Conservation (phyloP, 2,888 invertebrate species). For the Phaonia tiefii region DNA sequence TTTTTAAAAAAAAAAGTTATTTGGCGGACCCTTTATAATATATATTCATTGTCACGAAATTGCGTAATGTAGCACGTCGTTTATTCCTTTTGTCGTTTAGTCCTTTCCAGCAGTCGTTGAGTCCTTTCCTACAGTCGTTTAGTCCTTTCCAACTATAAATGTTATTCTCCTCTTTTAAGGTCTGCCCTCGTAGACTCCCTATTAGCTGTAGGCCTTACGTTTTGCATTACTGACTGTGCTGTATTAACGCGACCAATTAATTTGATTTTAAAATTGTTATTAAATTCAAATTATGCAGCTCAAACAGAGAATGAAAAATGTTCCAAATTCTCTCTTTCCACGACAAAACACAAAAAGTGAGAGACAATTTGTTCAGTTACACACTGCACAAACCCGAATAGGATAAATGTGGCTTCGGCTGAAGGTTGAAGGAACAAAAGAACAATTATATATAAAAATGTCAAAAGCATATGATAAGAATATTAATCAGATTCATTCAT, state of each 20-base stretch:
- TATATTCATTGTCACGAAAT: too few species aligned
- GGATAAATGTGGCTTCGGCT: background rate
- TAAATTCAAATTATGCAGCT: constrained; percentile 77
- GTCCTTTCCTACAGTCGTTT: too few species aligned
- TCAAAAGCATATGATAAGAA: constrained; percentile 75
- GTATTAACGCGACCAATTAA: constrained; percentile 80
- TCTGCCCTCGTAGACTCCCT: constrained; percentile 17
- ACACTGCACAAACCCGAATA: constrained; percentile 49
- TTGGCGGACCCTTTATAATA: too few species aligned
- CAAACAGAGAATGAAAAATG: constrained; percentile 67
- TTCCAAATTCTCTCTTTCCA: background rate
- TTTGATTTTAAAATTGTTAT: constrained; percentile 80
- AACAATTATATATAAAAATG: constrained; percentile 67
- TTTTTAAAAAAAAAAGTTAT: too few species aligned
- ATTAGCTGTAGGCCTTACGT: too few species aligned
- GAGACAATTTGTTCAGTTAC: constrained; percentile 29
- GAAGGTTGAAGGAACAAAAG: constrained; percentile 4
- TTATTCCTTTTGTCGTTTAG: too few species aligned
- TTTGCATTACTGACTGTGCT: constrained; percentile 3
- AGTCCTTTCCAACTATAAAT: too few species aligned
- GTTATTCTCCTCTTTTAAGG: too few species aligned
- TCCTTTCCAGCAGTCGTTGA: too few species aligned
- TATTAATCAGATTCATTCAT: constrained; percentile 73
- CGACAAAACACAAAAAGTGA: constrained; percentile 64
- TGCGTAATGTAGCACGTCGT: too few species aligned